Evolutionary conservation across 2,113 vertebrate species (phyloP), one percentile per base, ranked within the genome.

Genomic region (Penelope pileata): DNA sequence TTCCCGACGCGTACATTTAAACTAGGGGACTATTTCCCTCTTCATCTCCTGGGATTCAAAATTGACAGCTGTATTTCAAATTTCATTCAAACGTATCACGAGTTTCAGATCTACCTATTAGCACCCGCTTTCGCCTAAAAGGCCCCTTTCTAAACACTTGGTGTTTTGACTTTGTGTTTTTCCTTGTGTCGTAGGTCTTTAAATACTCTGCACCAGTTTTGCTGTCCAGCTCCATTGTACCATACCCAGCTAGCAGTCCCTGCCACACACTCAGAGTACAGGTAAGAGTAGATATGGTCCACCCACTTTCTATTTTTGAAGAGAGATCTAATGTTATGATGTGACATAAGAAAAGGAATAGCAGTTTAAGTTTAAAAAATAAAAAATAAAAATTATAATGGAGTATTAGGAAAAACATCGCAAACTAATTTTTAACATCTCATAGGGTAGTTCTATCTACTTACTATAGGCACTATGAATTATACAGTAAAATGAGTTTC

Each of bases 131-230:
- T 38, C 76, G 90, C 93, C 60, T 75, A 15, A 62, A 66, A 86
- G 75, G 81, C 68, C 95, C 95, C 91, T 83, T 91, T 50, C 79
- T 91, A 93, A 88, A 80, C 91, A 92, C 87, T 88, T 79, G 93
- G 91, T 96, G 90, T 94, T 95, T 97, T 98, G 97, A 98, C 97
- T 97, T 45, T 98, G 91, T 98, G 92, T 98, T 98, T 98, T 95
- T 98, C 97, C 97, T 97, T 98, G 97, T 98, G 97, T 97, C 96
- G 96, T 97, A 97, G 98, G 97, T 98, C 97, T 96, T 96, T 97
- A 97, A 97, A 97, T 96, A 97, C 97, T 98, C 97, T 97, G 96
- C 97, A 97, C 93, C 97, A 97, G 97, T 98, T 95, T 97, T 98
- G 96, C 96, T 98, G 97, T 95, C 96, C 97, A 93, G 95, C 97